These are phyloP conservation scores for Holcopasites calliopsidis DNA, from an alignment of 1,140 invertebrate genomes.

Conservation along the genomic window DNA sequence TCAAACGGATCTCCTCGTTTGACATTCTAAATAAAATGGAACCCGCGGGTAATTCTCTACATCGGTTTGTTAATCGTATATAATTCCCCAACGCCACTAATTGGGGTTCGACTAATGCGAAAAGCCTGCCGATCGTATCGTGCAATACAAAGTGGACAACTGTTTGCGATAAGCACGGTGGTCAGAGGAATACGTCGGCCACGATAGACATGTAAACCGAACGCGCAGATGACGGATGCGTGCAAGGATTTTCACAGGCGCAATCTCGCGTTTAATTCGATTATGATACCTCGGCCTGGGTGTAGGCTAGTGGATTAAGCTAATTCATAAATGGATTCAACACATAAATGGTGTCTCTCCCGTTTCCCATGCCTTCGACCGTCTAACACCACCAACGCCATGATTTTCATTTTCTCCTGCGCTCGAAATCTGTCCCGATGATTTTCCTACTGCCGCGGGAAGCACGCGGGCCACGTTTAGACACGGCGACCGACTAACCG, in stretches of 20 bases:
- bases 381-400: constrained; percentile 5
- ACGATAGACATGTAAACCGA: constrained; percentile 31
- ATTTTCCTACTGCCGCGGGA: not conserved
- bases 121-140: not conserved
- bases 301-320: constrained; percentile 53
- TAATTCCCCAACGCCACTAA: not conserved
- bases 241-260: constrained; percentile 35
- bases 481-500: not conserved
- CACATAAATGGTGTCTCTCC: not conserved
- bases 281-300: constrained; percentile 37
- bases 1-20: constrained; percentile 24
- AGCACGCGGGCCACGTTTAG: not conserved
- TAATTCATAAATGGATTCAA: constrained; percentile 57
- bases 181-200: constrained; percentile 21
- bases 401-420: not conserved
- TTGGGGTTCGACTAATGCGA: not conserved
- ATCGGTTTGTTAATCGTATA: not conserved
- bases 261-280: constrained; percentile 62
- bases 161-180: constrained; percentile 41
- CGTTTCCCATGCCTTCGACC: constrained; percentile 5
- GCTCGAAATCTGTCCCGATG: constrained; percentile 34
- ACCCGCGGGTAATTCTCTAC: not conserved
- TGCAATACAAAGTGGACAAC: constrained; percentile 22
- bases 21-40: not conserved
- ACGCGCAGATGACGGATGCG: constrained; percentile 35